Percentiles rank a stretch among this genome's conserved stretches.
Conservation (phyloP, 53 echinoderm and acorn worm species). For the Pentamera pediparva region DNA sequence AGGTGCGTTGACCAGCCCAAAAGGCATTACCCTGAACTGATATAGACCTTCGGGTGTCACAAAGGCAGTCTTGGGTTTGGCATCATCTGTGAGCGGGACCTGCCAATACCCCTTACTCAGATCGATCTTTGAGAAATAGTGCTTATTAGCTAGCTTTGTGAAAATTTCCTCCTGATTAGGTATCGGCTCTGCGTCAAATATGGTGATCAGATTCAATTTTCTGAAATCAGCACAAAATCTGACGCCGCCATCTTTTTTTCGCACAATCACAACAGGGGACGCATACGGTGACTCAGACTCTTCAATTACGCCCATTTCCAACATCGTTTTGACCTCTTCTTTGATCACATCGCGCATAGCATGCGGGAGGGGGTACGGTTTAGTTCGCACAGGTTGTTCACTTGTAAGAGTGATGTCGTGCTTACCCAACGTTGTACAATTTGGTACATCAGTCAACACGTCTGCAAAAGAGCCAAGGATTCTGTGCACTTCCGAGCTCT, state of each 20-base stretch:
- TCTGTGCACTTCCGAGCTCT: background rate
- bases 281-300: conserved; percentile 7
- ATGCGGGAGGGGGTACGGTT: conserved; percentile 27
- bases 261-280: conserved; percentile 13
- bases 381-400: conserved; percentile 19
- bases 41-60: conserved; percentile 37
- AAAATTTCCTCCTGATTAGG: conserved; percentile 23
- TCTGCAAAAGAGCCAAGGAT: conserved; percentile 9
- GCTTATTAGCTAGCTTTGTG: conserved; percentile 15
- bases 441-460: conserved; percentile 24
- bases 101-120: conserved; percentile 30
- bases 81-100: conserved; percentile 4
- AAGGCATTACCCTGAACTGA: conserved; percentile 42
- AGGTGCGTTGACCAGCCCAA: conserved; percentile 42
- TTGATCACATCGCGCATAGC: conserved; percentile 14
- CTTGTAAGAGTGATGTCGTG: conserved; percentile 15
- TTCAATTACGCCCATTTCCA: conserved; percentile 15
- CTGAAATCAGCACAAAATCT: conserved; percentile 29
- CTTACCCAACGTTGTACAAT: background rate
- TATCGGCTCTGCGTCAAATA: conserved; percentile 28
- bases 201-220: background rate
- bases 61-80: conserved; percentile 30
- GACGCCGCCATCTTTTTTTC: conserved; percentile 8
- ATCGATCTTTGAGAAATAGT: conserved; percentile 20
- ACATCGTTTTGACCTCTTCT: conserved; percentile 9